Evolutionary conservation across 2,797 vertebrate species (phyloP).

Genomic region (Gouania willdenowi): DNA sequence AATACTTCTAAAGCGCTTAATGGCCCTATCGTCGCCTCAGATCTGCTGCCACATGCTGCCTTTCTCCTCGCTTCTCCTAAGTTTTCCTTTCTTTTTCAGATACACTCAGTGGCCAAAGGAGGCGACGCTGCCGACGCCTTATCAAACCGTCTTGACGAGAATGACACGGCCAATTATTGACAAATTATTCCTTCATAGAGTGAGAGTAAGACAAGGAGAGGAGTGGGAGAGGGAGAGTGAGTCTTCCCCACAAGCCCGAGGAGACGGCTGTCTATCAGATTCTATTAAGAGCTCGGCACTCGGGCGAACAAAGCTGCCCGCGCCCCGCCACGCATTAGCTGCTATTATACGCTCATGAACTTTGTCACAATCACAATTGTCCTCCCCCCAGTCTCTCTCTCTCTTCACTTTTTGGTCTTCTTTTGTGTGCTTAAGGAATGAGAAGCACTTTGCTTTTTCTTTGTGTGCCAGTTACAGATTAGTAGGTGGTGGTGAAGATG

Average conservation of each 20-base stretch:
- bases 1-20: conserved; percentile 82
- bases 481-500: no score
- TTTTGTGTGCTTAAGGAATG: no score
- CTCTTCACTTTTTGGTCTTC: no score
- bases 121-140: conserved; percentile 61
- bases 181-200: conserved; percentile 78
- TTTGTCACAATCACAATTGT: conserved; percentile 65
- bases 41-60: conserved; percentile 79
- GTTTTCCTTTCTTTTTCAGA: conserved; percentile 36
- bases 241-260: conserved; percentile 56
- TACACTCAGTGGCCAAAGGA: conserved; percentile 65
- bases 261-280: conserved; percentile 77
- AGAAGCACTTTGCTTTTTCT: no score
- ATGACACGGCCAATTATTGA: conserved; percentile 83
- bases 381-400: no score
- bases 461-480: no score
- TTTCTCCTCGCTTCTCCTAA: conserved; percentile 23
- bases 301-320: conserved; percentile 69
- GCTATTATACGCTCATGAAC: conserved; percentile 73
- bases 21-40: conserved; percentile 68
- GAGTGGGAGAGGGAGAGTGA: not conserved
- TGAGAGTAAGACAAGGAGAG: conserved; percentile 57
- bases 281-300: conserved; percentile 75
- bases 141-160: conserved; percentile 74
- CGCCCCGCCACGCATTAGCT: conserved; percentile 63